Percentiles rank a stretch among this genome's conserved stretches.
phyloP scores from a whole-genome alignment of 2,888 invertebrate species.

The Hyles lineata region DNA sequence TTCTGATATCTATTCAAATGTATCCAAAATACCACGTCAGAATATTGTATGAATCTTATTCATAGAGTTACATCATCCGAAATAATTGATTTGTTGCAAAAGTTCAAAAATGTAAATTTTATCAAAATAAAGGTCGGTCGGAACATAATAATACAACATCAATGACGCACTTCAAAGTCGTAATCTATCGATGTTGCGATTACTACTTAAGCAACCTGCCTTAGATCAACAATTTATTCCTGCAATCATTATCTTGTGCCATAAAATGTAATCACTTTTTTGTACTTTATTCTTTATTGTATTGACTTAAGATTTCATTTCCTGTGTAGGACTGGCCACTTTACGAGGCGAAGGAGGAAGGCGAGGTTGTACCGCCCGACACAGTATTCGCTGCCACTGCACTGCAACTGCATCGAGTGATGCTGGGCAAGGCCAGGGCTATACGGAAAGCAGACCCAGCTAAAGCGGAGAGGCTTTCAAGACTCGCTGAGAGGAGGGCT shows the following conservation, averaged over 20 bases:
- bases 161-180: too few relatives aligned
- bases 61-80: too few relatives aligned
- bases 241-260: too few relatives aligned
- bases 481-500: conserved; percentile 82
- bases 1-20: not conserved
- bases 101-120: too few relatives aligned
- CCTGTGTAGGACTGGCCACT: conserved; percentile 31
- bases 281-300: not conserved
- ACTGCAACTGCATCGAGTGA: conserved; percentile 70
- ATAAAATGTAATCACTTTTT: not conserved
- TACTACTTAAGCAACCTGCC: too few relatives aligned
- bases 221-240: too few relatives aligned
- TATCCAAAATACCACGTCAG: too few relatives aligned
- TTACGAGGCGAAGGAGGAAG: conserved; percentile 28
- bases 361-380: conserved; percentile 48
- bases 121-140: too few relatives aligned
- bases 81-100: too few relatives aligned
- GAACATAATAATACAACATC: too few relatives aligned
- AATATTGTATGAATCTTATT: too few relatives aligned
- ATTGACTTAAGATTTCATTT: not conserved
- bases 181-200: too few relatives aligned
- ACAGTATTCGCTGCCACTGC: conserved; percentile 78
- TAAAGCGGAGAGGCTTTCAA: conserved; percentile 75
- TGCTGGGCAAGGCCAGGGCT: conserved; percentile 67
- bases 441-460: conserved; percentile 64